These are phyloP conservation scores for Parascotia fuliginaria DNA, from an alignment of 2,888 invertebrate species.

Conservation along the genomic window DNA sequence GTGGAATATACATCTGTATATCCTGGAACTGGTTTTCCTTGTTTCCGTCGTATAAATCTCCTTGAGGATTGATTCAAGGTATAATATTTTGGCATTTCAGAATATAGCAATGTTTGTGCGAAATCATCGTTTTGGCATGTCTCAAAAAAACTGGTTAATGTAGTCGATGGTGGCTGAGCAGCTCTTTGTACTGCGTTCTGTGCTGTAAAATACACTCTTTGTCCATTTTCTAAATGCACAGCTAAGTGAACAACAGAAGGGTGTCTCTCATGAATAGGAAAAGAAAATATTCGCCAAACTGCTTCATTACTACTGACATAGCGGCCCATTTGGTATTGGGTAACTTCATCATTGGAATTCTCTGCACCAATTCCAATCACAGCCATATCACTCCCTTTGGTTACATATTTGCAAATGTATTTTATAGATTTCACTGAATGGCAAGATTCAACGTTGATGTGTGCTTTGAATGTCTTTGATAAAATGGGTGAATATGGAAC, in stretches of 20 bases:
- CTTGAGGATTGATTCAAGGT: conserved; percentile 13
- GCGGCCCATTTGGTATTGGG: conserved; percentile 14
- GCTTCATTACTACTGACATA: conserved; percentile 21
- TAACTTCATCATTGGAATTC: conserved; percentile 20
- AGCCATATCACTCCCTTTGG: conserved; percentile 7
- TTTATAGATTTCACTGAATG: no score
- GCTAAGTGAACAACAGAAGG: conserved; percentile 27
- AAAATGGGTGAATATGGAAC: conserved; percentile 9
- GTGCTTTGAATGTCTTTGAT: no score
- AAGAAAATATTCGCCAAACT: conserved; percentile 23
- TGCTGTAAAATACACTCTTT: no score
- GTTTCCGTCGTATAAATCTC: conserved; percentile 25
- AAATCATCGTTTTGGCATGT: conserved; percentile 19
- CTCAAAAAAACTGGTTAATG: conserved; percentile 22
- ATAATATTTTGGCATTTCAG: conserved; percentile 13
- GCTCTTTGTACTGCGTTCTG: conserved; percentile 1
- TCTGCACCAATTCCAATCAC: background rate
- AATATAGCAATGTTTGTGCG: conserved; percentile 23
- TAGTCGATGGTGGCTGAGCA: conserved; percentile 13
- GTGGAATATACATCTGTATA: conserved; percentile 22
- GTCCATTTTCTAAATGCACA: no score
- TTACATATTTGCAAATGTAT: no score
- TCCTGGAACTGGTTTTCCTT: conserved; percentile 18
- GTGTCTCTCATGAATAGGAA: conserved; percentile 29
- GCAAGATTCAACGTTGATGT: no score